These are phyloP conservation scores for Engystomops pustulosus DNA, from an alignment of 2,113 vertebrate genomes.

Conservation along the genomic window DNA sequence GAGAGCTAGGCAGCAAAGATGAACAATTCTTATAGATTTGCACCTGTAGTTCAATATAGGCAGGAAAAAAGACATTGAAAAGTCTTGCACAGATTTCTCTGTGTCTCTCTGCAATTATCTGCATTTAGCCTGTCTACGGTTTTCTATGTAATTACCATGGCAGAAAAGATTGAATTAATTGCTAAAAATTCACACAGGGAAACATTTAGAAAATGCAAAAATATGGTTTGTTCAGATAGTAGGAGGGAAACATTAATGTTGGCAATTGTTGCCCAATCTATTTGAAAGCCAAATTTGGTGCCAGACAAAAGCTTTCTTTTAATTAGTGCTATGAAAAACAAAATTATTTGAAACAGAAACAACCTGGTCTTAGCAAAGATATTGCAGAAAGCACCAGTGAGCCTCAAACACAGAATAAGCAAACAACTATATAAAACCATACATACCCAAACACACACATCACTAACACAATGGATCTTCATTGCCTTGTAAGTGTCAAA, in stretches of 20 bases:
- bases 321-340: constrained; percentile 10
- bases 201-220: neutral
- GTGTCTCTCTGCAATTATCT: constrained; percentile 37
- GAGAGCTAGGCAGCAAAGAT: constrained; percentile 9
- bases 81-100: constrained; percentile 23
- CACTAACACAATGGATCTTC: neutral
- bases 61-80: constrained; percentile 17
- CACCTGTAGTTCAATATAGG: constrained; percentile 45
- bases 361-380: neutral
- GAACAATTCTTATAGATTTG: constrained; percentile 40
- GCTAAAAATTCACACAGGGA: constrained; percentile 1
- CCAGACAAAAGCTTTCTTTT: neutral
- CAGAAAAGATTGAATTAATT: constrained; percentile 50
- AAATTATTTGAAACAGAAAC: neutral
- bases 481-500: neutral
- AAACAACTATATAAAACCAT: too few relatives aligned
- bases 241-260: constrained; percentile 11
- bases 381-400: neutral
- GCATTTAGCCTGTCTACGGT: constrained; percentile 11
- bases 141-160: constrained; percentile 4
- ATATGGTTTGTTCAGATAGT: constrained; percentile 20
- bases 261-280: neutral
- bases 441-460: neutral
- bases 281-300: neutral
- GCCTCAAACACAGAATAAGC: neutral